Percentiles rank a stretch among this genome's conserved stretches.
Evolutionary conservation across 2,797 vertebrate genomes (phyloP).

Genomic region (Neosilurus hyrtlii): DNA sequence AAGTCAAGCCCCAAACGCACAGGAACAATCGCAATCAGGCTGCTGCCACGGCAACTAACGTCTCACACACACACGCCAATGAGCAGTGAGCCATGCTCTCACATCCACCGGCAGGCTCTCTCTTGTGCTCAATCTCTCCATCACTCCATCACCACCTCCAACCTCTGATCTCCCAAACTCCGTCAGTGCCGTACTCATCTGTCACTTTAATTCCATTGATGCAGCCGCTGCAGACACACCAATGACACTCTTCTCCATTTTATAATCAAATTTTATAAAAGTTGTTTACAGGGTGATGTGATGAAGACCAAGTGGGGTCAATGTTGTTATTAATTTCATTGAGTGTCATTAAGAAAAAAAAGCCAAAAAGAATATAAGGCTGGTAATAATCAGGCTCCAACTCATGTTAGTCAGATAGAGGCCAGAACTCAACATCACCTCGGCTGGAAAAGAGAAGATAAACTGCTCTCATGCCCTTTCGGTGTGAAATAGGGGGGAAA

Average conservation of each 20-base stretch:
- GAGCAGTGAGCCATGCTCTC: constrained; percentile 4
- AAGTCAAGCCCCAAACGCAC: constrained; percentile 37
- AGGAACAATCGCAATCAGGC: constrained; percentile 40
- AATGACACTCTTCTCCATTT: neutral
- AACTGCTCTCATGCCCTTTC: neutral
- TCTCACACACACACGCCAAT: constrained; percentile 18
- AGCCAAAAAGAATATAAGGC: neutral
- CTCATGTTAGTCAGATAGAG: neutral
- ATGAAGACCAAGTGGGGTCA: neutral
- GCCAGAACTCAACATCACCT: neutral
- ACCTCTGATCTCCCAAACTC: constrained; percentile 45
- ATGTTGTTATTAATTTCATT: neutral
- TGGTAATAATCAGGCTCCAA: neutral
- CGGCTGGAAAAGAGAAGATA: neutral
- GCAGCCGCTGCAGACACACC: neutral
- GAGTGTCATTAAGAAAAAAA: neutral
- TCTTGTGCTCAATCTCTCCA: constrained; percentile 35
- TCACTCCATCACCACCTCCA: constrained; percentile 20
- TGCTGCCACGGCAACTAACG: constrained; percentile 46
- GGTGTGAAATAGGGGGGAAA: neutral
- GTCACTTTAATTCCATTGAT: neutral
- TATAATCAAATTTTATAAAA: neutral
- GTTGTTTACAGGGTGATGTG: neutral
- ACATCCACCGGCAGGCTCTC: neutral
- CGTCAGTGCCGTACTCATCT: neutral